Percentiles rank a stretch among this genome's conserved stretches.
Evolutionary conservation across 2,888 invertebrate genomes (phyloP).

Genomic region (Strigamia maritima): DNA sequence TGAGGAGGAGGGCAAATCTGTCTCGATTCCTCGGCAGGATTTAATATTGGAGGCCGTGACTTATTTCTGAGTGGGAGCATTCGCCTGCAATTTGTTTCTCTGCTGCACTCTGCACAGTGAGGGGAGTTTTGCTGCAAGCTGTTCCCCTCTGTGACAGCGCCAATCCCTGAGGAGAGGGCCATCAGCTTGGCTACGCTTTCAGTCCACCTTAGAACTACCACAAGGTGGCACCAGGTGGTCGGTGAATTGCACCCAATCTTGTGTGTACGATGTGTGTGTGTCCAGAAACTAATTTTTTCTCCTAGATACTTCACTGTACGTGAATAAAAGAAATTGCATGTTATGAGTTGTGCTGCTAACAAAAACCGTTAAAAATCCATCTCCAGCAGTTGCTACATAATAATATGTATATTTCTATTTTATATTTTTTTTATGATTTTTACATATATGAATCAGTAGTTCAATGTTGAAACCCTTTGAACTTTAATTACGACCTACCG

Average conservation of each 20-base stretch:
- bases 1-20: constrained; percentile 3
- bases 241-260: constrained; percentile 16
- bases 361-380: neutral
- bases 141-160: constrained; percentile 19
- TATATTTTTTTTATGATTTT: neutral
- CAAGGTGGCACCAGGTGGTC: constrained; percentile 16
- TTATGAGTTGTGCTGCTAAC: neutral
- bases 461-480: neutral
- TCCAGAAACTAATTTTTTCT: neutral
- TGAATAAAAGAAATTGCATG: neutral
- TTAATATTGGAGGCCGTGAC: constrained; percentile 23
- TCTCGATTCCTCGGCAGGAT: constrained; percentile 23
- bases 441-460: neutral
- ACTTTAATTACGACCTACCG: neutral
- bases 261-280: neutral
- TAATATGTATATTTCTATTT: no score
- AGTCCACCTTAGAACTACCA: constrained; percentile 20
- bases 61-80: constrained; percentile 23
- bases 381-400: no score
- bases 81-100: constrained; percentile 23
- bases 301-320: neutral
- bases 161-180: constrained; percentile 13
- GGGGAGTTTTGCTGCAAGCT: constrained; percentile 19
- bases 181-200: constrained; percentile 12
- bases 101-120: neutral